These are phyloP conservation scores for Morone saxatilis DNA, from an alignment of 2,113 vertebrate species.

Conservation along the genomic window DNA sequence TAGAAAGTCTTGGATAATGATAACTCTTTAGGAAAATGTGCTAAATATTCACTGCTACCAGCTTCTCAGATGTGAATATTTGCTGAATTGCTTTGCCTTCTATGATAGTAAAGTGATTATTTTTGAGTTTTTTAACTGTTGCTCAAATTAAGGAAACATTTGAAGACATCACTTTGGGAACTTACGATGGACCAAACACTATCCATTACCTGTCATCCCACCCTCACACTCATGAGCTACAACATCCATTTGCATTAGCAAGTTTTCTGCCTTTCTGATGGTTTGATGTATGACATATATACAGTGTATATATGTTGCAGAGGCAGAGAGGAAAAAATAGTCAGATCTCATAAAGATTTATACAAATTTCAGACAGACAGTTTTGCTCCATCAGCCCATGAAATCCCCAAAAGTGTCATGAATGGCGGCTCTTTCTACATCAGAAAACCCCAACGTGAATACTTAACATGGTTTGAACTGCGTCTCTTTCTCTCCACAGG, in stretches of 20 bases:
- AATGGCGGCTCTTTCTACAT: neutral
- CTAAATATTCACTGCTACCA: no score
- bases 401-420: neutral
- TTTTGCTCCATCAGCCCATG: neutral
- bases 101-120: no score
- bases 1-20: no score
- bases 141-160: no score
- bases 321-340: neutral
- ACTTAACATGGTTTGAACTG: neutral
- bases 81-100: no score
- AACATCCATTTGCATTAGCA: no score
- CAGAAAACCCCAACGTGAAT: neutral
- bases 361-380: neutral
- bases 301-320: neutral
- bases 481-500: conserved; percentile 74
- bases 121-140: no score
- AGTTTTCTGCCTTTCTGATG: neutral
- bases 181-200: no score
- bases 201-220: no score
- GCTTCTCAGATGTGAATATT: neutral
- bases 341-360: conserved; percentile 10
- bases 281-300: neutral
- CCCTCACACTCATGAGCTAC: no score
- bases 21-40: no score
- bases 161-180: no score